phyloP scores from a whole-genome alignment of 2,888 invertebrate genomes.

The Drosophila meridiana region DNA sequence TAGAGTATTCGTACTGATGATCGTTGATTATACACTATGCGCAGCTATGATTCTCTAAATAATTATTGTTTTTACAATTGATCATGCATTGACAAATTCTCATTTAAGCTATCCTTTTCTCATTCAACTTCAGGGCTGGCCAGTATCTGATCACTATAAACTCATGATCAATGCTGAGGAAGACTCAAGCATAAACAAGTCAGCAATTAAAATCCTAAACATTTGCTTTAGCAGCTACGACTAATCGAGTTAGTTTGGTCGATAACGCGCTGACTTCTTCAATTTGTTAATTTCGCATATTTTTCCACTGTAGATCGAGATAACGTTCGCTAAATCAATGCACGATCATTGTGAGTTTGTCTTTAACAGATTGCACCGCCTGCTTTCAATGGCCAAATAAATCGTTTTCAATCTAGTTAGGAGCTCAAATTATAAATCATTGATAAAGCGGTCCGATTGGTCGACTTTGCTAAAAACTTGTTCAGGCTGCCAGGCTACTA shows the following conservation, averaged over 20 bases:
- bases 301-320: slow-evolving; percentile 1
- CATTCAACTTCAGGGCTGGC: neutral
- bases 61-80: neutral
- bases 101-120: neutral
- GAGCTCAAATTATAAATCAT: slow-evolving; percentile 5
- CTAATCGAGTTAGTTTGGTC: neutral
- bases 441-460: slow-evolving; percentile 10
- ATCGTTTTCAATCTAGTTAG: slow-evolving; percentile 10
- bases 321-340: neutral
- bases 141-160: neutral
- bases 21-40: neutral
- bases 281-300: neutral
- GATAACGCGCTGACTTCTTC: neutral
- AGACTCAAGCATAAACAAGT: neutral
- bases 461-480: slow-evolving; percentile 1
- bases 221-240: neutral
- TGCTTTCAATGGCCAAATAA: slow-evolving; percentile 18
- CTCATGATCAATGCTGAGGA: neutral
- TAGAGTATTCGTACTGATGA: neutral
- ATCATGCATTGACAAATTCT: neutral
- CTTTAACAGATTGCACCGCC: slow-evolving; percentile 12
- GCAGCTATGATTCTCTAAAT: neutral
- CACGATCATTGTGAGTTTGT: slow-evolving; percentile 9
- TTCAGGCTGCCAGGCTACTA: neutral
- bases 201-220: neutral